phyloP scores from a whole-genome alignment of 1,140 invertebrate genomes.

The Leptinotarsa undecemlineata region DNA sequence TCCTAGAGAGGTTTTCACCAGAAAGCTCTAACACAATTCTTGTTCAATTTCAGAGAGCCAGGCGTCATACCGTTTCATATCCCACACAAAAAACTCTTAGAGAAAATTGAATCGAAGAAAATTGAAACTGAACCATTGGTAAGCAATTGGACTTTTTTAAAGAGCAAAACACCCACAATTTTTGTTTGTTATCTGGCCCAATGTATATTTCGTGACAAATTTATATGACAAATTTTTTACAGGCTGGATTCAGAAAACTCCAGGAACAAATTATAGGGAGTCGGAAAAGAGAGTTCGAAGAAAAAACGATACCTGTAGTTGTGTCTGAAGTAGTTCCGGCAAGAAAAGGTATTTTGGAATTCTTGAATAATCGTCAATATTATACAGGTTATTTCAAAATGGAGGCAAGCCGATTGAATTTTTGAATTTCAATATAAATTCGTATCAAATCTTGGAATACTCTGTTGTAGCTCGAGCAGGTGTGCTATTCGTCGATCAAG shows the following conservation, averaged over 20 bases:
- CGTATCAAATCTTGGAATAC: too few species aligned
- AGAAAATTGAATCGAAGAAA: conserved; percentile 61
- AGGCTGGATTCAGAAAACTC: conserved; percentile 35
- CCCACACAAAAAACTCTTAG: conserved; percentile 62
- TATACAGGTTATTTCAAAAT: too few species aligned
- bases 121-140: conserved; percentile 61
- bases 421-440: too few species aligned
- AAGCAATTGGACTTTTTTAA: conserved; percentile 34
- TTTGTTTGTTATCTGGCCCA: too few species aligned
- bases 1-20: background rate
- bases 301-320: background rate
- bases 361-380: background rate
- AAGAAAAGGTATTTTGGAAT: too few species aligned
- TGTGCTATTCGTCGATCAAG: background rate
- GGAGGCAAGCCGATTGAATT: too few species aligned
- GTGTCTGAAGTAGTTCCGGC: too few species aligned
- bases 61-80: conserved; percentile 61
- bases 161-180: too few species aligned
- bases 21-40: too few species aligned
- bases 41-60: conserved; percentile 53
- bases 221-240: background rate
- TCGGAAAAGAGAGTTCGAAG: conserved; percentile 1
- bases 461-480: background rate
- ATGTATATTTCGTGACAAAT: background rate
- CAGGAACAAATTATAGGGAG: conserved; percentile 26